Base-by-base conservation (phyloP, 2,888 invertebrate species). In the Caenorhabditis zanzibari region DNA sequence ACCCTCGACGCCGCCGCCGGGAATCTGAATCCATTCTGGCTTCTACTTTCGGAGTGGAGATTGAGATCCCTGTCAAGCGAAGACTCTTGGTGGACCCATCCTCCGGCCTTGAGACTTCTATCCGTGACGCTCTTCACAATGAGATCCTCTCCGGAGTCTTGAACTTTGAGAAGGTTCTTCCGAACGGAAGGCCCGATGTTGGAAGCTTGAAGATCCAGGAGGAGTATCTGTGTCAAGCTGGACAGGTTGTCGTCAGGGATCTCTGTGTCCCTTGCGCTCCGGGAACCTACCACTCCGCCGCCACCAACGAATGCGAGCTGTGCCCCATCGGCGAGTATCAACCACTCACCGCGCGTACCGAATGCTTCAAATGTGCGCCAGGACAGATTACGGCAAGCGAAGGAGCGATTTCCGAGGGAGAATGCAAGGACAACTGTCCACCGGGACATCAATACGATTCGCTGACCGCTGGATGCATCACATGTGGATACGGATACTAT, bases 101-200 rank as follows among this genome's bases (percentile, higher is more conserved):
- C 12, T 24, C 63, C 10, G 74, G 74, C 0, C 16, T 54, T 6
- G 81, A 75, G 49, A 76, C 71, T 0, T 19, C 74, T 1, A 69
- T 82, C 35, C 61, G 96, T 92, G 94, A 95, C 77, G 94, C 97
- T 81, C 94, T 98, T 89, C 96, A 97, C 93, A 96, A 95, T 93
- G 94, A 97, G 0, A 97, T 97, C 88, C 94, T 97, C 84, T 96
- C 97, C 94, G 96, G 96, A 93, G 86, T 89, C n/a, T 90, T 92
- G 82, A 91, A 92, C 76, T 88, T 92, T 35, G 91, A 92, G 75
- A 90, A 90, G 73, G 88, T 91, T 41, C 85, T 92, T 49, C 97
- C 97, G 19, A 97, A 97, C 92, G 97, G 97, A 0, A 95, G 96
- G 0, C 96, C 97, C 0, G 97, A 97, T 93, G 96, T 97, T 77